Base-by-base conservation (phyloP, 2,888 invertebrate species). In the Xylocampa areola region DNA sequence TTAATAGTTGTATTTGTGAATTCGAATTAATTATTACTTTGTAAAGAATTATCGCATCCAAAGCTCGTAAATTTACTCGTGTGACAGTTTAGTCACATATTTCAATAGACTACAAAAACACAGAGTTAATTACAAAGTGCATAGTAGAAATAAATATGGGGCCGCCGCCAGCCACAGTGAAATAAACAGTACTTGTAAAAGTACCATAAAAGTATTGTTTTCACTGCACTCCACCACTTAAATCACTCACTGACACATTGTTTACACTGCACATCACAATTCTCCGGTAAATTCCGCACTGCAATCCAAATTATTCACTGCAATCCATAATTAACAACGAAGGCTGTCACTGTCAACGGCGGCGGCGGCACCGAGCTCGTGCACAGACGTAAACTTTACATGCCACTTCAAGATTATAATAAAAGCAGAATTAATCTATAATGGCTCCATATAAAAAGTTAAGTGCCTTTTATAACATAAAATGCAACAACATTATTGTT, bases 281-380 rank as follows among this genome's bases (percentile, higher is more conserved):
- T 84, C 79, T 78, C 79, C 82, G 77, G 63, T 73, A 77, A 76
- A 84, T 80, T 85, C 89, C 89, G 87, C 93, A 94, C 94, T 94
- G 93, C 93, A 93, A 94, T 94, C 93, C 93, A 87, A 87, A 76
- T 81, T 69, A 82, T 82, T 82, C 93, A 94, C 93, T 94, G 93
- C 93, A 93, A 94, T 94, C 93, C 93, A 85, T 91, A 69, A 81
- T 78, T 63, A 74, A 74, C 75, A 70, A 75, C 75, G 79, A 68
- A 68, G 73, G 63, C 67, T 82, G 50, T 51, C 72, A 72, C 75
- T 63, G 68, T 65, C 73, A 69, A 79, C 76, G 86, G 87, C 86
- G 90, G 91, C 92, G 92, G 92, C 92, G 89, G 86, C 86, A 81
- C 86, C 87, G 74, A 79, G 73, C 58, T 73, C 76, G 87, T 85